Base-by-base conservation (phyloP, 2,888 invertebrate genomes). In the Diarsia mendica region DNA sequence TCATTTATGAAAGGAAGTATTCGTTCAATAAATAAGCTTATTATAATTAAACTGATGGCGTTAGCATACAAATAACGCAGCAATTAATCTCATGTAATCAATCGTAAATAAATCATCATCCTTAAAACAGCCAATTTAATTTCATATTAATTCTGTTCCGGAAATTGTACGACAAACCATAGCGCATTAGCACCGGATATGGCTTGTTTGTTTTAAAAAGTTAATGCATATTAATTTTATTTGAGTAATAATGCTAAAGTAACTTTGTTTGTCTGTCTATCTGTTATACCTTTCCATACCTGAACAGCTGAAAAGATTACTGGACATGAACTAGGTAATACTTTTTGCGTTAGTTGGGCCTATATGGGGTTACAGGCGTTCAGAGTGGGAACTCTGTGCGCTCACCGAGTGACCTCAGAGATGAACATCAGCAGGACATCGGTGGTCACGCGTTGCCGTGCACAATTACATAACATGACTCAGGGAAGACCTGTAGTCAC, bases 91-190 rank as follows among this genome's bases (percentile, higher is more conserved):
- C 13, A 11, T 78, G 48, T 55, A 66, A 28, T 49, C 9, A 18
- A 3, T 10, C 18, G 28, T 67, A 48, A 77, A 77, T 77, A 75
- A 65, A 55, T 55, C 28, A 55, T 28, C 10, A 23, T 10, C n/a
- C 15, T 9, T 63, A n/a, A 2, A 63, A 18, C n/a, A 9, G 20
- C 15, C 48, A 39, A n/a, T n/a, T 15, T 0, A 3, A 33, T 58
- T 66, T 58, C 58, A 75, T 77, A 78, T 58, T 44, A 51, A 11
- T 20, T 1, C 3, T n/a, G 28, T 44, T 10, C n/a, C 44, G 44
- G n/a, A 68, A 60, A 78, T 49, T 1, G 44, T 18, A 23, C 9
- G 15, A 44, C 13, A 33, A 48, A 15, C 46, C 15, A 65, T 1
- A 39, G n/a, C 20, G 13, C n/a, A n/a, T n/a, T n/a, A n/a, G n/a